Evolutionary conservation across 1,140 invertebrate species (phyloP).

Genomic region (Antheraea mylitta): DNA sequence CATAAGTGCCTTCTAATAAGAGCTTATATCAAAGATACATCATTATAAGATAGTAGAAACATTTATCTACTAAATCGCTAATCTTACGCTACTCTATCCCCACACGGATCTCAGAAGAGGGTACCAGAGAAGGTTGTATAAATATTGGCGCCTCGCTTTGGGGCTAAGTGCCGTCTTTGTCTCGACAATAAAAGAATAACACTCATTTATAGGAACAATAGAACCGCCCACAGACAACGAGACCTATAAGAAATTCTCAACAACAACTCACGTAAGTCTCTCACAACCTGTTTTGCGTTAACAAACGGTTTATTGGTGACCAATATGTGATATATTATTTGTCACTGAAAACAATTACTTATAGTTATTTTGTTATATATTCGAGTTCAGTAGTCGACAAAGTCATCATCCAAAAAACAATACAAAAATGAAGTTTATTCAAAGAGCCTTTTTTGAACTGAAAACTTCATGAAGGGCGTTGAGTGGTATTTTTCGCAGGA

Average conservation of each 20-base stretch:
- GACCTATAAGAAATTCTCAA: not conserved
- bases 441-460: too few relatives aligned
- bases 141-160: slow-evolving; percentile 64
- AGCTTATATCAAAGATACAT: too few relatives aligned
- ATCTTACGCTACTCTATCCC: slow-evolving; percentile 11
- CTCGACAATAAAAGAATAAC: slow-evolving; percentile 72
- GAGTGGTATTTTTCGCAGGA: too few relatives aligned
- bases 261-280: not conserved
- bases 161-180: slow-evolving; percentile 65
- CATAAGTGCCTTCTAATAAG: too few relatives aligned
- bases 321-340: not conserved
- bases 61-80: slow-evolving; percentile 7
- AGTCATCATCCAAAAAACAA: too few relatives aligned
- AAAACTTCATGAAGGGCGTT: too few relatives aligned
- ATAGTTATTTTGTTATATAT: too few relatives aligned
- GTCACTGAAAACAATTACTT: too few relatives aligned
- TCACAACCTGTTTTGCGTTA: not conserved
- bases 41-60: too few relatives aligned
- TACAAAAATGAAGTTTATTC: too few relatives aligned
- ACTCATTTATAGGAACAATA: slow-evolving; percentile 65
- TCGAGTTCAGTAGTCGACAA: too few relatives aligned
- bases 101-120: slow-evolving; percentile 25
- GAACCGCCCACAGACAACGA: slow-evolving; percentile 27
- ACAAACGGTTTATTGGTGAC: not conserved
- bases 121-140: slow-evolving; percentile 56